Conservation (phyloP, 2,113 vertebrate species). For the Propithecus coquereli region DNA sequence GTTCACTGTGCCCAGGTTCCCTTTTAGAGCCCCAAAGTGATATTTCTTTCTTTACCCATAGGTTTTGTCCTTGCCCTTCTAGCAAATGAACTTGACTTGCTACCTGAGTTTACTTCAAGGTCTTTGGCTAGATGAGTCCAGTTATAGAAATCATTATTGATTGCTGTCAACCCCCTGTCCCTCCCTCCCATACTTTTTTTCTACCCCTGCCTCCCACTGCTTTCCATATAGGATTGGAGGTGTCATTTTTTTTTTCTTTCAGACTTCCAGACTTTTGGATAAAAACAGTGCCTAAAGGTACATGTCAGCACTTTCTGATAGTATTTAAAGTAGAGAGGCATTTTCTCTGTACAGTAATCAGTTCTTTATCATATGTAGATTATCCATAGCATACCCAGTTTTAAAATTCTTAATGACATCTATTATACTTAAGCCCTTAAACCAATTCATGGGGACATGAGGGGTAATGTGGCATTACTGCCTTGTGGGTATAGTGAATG, state of each 20-base stretch:
- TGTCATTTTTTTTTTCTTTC: conserved; percentile 8
- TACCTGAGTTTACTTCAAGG: neutral
- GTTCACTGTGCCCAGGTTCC: neutral
- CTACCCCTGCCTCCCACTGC: neutral
- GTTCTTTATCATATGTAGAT: neutral
- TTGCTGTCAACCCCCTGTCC: neutral
- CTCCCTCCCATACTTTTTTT: neutral
- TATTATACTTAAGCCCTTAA: neutral
- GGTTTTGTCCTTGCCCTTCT: conserved; percentile 44
- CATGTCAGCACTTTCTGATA: neutral
- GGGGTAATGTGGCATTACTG: neutral
- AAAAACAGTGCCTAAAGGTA: neutral
- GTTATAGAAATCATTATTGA: neutral
- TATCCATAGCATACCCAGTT: neutral
- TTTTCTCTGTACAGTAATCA: neutral
- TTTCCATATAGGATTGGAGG: neutral
- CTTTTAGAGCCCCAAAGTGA: neutral
- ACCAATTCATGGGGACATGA: neutral
- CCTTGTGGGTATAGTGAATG: neutral
- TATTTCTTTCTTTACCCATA: neutral
- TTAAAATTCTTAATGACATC: neutral
- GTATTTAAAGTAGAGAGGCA: neutral
- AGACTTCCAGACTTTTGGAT: neutral
- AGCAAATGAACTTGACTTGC: neutral
- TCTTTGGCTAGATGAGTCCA: neutral